These are phyloP conservation scores for Myotis vivesi DNA, from an alignment of 2,797 vertebrate species.

Conservation along the genomic window DNA sequence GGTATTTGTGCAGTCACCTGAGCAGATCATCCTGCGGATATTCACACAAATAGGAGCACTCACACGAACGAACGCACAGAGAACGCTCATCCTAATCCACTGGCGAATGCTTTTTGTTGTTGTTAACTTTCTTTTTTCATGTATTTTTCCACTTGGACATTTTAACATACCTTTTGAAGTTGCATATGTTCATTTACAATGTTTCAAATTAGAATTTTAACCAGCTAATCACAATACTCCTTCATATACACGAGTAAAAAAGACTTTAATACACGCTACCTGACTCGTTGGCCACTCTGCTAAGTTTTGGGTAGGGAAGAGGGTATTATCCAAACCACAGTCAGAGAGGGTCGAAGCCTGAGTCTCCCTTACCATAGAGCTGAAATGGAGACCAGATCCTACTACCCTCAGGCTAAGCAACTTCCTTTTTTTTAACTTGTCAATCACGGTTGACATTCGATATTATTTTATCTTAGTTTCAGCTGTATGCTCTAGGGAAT, in stretches of 20 bases:
- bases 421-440: background rate
- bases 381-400: constrained; percentile 1
- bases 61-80: background rate
- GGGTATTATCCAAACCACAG: constrained; percentile 45
- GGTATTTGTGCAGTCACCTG: background rate
- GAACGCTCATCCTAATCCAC: background rate
- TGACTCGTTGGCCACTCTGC: constrained; percentile 38
- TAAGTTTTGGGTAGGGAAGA: constrained; percentile 15
- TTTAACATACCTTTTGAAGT: constrained; percentile 45
- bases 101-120: background rate
- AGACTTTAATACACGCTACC: constrained; percentile 30
- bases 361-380: background rate
- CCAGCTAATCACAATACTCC: constrained; percentile 6
- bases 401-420: background rate
- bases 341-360: constrained; percentile 32
- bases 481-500: background rate
- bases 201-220: constrained; percentile 56
- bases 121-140: background rate
- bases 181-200: constrained; percentile 50
- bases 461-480: background rate
- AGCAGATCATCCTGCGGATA: background rate
- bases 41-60: background rate
- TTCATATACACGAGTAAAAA: constrained; percentile 26
- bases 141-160: constrained; percentile 6
- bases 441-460: background rate